Conservation (phyloP, 2,113 vertebrate genomes). For the Chitala chitala region DNA sequence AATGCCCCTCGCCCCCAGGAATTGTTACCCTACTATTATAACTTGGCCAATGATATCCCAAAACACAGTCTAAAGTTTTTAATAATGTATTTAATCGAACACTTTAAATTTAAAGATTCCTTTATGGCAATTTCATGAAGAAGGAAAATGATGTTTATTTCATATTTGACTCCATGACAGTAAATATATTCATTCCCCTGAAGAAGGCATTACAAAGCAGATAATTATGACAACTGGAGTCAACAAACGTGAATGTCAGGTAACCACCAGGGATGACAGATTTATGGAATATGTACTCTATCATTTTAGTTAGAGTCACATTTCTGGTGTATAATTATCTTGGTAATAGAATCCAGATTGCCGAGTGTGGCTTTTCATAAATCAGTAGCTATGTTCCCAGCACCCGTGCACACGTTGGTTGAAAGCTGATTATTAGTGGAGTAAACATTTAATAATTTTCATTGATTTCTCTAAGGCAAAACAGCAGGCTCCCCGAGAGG, state of each 20-base stretch:
- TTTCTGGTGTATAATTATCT: slow-evolving; percentile 1
- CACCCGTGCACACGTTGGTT: too few species aligned
- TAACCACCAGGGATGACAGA: background rate
- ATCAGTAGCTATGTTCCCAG: background rate
- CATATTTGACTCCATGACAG: background rate
- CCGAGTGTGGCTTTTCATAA: background rate
- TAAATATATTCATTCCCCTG: background rate
- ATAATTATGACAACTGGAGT: background rate
- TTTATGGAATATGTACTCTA: background rate
- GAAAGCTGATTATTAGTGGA: too few species aligned
- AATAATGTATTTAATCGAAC: background rate
- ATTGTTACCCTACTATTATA: too few species aligned
- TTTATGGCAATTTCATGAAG: background rate
- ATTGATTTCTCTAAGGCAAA: background rate
- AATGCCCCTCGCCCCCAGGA: too few species aligned
- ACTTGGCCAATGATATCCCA: too few species aligned
- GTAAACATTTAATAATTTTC: background rate
- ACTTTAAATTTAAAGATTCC: too few species aligned
- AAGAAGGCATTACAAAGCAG: background rate
- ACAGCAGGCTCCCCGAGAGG: background rate
- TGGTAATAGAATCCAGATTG: background rate
- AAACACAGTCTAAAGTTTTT: background rate
- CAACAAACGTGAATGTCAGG: slow-evolving; percentile 11
- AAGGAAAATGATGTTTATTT: background rate
- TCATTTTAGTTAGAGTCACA: background rate